Evolutionary conservation across 92 coral and sea anemone genomes (phyloP).

Genomic region (Siderastrea siderea): DNA sequence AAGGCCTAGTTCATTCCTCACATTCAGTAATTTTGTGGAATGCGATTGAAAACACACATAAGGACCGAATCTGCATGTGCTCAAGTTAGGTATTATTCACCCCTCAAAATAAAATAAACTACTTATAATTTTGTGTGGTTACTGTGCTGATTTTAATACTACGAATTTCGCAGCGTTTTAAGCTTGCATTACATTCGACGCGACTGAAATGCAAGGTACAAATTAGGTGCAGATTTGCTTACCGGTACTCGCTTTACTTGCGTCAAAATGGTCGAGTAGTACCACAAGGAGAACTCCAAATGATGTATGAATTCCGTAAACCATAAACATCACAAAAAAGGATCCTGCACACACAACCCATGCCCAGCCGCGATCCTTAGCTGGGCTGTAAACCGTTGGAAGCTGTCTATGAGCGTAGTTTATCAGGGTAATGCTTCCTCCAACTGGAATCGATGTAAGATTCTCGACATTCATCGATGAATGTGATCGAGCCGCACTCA

Average conservation of each 20-base stretch:
- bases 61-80: too few relatives aligned
- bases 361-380: conserved; percentile 80
- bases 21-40: too few relatives aligned
- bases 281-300: conserved; percentile 86
- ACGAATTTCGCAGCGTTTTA: not conserved
- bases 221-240: conserved; percentile 4
- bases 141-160: too few relatives aligned
- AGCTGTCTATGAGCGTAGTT: conserved; percentile 72
- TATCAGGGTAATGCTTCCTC: conserved; percentile 80
- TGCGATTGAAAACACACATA: too few relatives aligned
- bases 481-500: conserved; percentile 39
- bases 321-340: conserved; percentile 86
- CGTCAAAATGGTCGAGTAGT: conserved; percentile 75
- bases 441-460: conserved; percentile 81
- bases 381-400: conserved; percentile 4
- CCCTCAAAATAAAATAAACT: too few relatives aligned
- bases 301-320: conserved; percentile 89
- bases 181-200: not conserved
- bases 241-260: conserved; percentile 92
- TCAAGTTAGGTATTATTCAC: too few relatives aligned
- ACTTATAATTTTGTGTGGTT: too few relatives aligned
- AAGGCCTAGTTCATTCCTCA: too few relatives aligned
- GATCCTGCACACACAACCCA: conserved; percentile 91
- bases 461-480: conserved; percentile 81
- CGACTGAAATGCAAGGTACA: not conserved